Conservation (phyloP, 2,113 vertebrate species). For the Tragulus kanchil region DNA sequence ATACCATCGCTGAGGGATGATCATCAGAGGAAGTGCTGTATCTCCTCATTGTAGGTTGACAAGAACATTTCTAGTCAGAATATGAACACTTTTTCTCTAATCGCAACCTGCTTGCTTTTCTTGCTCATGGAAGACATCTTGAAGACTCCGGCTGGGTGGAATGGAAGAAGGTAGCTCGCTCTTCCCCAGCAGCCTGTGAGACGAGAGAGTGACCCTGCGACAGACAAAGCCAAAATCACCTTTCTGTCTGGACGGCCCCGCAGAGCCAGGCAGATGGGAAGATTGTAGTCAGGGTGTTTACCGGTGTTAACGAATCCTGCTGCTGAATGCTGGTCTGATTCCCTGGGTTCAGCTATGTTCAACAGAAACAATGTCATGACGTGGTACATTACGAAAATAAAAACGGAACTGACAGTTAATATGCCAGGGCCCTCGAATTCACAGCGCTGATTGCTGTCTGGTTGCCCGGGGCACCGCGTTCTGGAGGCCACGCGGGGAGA, state of each 20-base stretch:
- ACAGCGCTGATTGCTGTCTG: slow-evolving; percentile 32
- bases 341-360: not conserved
- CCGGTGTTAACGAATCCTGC: rapidly evolving
- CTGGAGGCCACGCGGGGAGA: not conserved
- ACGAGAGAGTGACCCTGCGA: not conserved
- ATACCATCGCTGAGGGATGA: rapidly evolving
- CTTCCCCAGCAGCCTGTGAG: rapidly evolving
- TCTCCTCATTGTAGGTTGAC: rapidly evolving
- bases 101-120: not conserved
- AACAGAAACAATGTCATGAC: not conserved
- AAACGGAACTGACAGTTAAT: not conserved
- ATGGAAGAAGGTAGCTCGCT: not conserved
- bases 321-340: not conserved
- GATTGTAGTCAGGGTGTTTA: rapidly evolving
- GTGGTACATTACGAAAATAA: not conserved
- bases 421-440: not conserved
- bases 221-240: not conserved
- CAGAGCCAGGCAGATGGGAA: not conserved
- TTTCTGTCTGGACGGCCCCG: not conserved
- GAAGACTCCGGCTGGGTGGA: too few species aligned
- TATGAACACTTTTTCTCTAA: not conserved
- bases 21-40: rapidly evolving
- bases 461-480: slow-evolving; percentile 34
- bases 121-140: not conserved
- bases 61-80: not conserved